A percentile compares a stretch with the other conserved stretches of the same genome.
Evolutionary conservation across 92 coral and sea anemone species (phyloP).

Genomic region (Porites lobata): DNA sequence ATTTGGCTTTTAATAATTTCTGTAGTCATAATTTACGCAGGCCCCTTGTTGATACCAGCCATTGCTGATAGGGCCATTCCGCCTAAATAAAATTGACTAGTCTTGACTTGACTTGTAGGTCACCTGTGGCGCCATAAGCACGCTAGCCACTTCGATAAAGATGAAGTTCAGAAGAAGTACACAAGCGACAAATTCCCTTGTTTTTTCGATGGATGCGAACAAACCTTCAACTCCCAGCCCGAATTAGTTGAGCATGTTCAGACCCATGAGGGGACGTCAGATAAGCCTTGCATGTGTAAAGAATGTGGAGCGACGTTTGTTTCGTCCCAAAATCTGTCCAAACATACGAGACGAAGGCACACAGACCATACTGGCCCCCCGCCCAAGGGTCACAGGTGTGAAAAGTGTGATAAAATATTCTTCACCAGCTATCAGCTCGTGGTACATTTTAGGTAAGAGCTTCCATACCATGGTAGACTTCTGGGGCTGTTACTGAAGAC

Average conservation of each 20-base stretch:
- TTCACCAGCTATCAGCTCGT: conserved; percentile 66
- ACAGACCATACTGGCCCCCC: conserved; percentile 18
- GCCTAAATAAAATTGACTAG: background rate
- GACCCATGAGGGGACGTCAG: conserved; percentile 27
- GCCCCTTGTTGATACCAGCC: too few species aligned
- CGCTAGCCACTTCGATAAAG: conserved; percentile 79
- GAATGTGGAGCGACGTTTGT: conserved; percentile 83
- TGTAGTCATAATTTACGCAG: too few species aligned
- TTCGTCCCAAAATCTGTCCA: conserved; percentile 67
- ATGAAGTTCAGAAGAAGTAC: conserved; percentile 81
- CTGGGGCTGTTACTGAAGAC: too few species aligned
- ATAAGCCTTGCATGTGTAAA: conserved; percentile 58
- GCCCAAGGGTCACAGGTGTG: conserved; percentile 51
- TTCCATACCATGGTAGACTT: background rate
- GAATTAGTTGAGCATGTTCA: conserved; percentile 72
- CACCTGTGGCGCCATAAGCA: conserved; percentile 94
- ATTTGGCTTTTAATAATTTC: too few species aligned
- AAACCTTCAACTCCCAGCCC: conserved; percentile 64
- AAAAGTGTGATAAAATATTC: conserved; percentile 76
- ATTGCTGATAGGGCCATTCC: too few species aligned
- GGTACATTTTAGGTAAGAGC: conserved; percentile 74
- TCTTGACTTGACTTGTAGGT: conserved; percentile 58
- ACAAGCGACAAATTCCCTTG: conserved; percentile 60
- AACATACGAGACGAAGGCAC: conserved; percentile 77
- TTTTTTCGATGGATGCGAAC: conserved; percentile 65